Evolutionary conservation across 2,113 vertebrate genomes (phyloP).

Genomic region (Xyrauchen texanus): DNA sequence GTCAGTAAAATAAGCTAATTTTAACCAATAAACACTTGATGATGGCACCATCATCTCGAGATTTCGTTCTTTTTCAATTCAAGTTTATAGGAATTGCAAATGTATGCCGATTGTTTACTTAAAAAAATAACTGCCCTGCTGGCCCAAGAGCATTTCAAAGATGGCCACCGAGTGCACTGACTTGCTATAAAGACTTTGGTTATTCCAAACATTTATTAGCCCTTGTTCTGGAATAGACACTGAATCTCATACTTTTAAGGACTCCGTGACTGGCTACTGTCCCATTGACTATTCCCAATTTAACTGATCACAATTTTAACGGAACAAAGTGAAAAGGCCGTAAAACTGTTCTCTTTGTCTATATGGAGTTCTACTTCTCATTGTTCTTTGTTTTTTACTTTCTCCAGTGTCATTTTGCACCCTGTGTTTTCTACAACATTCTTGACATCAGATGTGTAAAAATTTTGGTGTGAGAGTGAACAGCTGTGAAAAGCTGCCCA

Average conservation of each 20-base stretch:
- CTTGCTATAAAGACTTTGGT: not conserved
- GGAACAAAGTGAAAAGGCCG: not conserved
- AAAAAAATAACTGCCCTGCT: no score
- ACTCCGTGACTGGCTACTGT: conserved; percentile 4
- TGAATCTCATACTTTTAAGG: not conserved
- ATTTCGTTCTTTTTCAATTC: no score
- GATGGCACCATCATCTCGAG: no score
- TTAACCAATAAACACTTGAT: no score
- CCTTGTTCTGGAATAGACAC: not conserved
- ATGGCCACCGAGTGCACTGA: no score
- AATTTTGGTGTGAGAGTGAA: conserved; percentile 4
- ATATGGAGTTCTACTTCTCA: no score
- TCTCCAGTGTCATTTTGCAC: not conserved
- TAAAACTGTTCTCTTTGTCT: not conserved
- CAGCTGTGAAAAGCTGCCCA: conserved; percentile 35
- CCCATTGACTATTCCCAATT: not conserved
- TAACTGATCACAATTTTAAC: not conserved
- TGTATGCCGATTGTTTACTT: no score
- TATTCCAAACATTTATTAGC: conserved; percentile 1
- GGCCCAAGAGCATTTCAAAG: not conserved
- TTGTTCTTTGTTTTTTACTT: not conserved
- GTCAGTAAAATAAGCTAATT: no score
- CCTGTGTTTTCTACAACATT: not conserved
- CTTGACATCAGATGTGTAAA: conserved; percentile 4
- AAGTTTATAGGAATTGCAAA: no score